Percentiles rank a stretch among this genome's conserved stretches.
phyloP scores from a whole-genome alignment of 2,888 invertebrate genomes.

The Allolobophora icterica region DNA sequence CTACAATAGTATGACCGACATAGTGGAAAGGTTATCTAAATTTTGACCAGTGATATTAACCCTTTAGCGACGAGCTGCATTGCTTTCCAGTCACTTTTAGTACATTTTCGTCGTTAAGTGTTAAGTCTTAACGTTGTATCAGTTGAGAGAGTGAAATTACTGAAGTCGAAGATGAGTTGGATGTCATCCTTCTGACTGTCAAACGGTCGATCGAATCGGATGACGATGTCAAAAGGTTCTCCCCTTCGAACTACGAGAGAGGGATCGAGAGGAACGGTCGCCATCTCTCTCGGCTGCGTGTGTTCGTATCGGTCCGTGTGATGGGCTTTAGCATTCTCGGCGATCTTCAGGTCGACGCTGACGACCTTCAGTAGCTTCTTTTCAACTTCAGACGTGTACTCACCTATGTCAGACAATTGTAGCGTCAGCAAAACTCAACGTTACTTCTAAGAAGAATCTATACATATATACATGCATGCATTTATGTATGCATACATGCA shows the following conservation, averaged over 20 bases:
- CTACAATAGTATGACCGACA: too few relatives aligned
- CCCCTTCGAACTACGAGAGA: slow-evolving; percentile 61
- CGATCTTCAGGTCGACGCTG: slow-evolving; percentile 42
- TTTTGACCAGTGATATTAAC: too few relatives aligned
- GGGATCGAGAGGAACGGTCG: slow-evolving; percentile 45
- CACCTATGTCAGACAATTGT: slow-evolving; percentile 20
- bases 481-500: too few relatives aligned
- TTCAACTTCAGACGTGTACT: slow-evolving; percentile 28
- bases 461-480: too few relatives aligned
- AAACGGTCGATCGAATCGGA: slow-evolving; percentile 59
- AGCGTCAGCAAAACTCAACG: too few relatives aligned
- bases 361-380: slow-evolving; percentile 37
- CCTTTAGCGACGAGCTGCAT: too few relatives aligned
- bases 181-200: slow-evolving; percentile 55
- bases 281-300: slow-evolving; percentile 33
- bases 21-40: too few relatives aligned
- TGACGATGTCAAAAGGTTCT: slow-evolving; percentile 57
- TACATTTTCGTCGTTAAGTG: too few relatives aligned
- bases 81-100: too few relatives aligned
- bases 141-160: slow-evolving; percentile 49
- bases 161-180: slow-evolving; percentile 60
- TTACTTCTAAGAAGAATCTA: too few relatives aligned
- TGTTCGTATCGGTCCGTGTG: slow-evolving; percentile 44
- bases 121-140: too few relatives aligned
- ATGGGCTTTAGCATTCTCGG: slow-evolving; percentile 38